Percentiles rank a stretch among this genome's conserved stretches.
phyloP scores from a whole-genome alignment of 2,113 vertebrate genomes.

The Seriola aureovittata region DNA sequence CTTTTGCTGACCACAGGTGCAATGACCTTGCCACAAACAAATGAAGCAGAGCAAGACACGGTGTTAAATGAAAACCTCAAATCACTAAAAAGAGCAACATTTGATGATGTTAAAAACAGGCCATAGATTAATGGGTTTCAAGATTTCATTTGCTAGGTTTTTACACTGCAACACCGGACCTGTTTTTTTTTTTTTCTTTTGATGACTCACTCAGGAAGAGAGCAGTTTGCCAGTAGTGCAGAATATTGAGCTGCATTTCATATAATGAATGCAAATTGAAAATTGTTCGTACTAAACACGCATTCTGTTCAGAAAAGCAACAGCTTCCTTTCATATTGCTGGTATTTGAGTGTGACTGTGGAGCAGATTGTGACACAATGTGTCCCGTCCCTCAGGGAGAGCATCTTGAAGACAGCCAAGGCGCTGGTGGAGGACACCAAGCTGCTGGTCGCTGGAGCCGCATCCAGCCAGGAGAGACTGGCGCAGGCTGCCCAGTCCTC shows the following conservation, averaged over 20 bases:
- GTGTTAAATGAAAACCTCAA: background rate
- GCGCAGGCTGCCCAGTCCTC: slow-evolving; percentile 97
- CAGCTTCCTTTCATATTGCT: slow-evolving; percentile 43
- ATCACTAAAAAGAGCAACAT: background rate
- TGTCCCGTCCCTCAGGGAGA: slow-evolving; percentile 88
- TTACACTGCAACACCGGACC: background rate
- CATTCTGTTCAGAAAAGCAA: slow-evolving; percentile 27
- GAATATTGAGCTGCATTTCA: slow-evolving; percentile 15
- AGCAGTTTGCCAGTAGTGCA: slow-evolving; percentile 22
- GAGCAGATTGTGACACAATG: slow-evolving; percentile 61
- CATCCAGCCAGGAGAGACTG: slow-evolving; percentile 95
- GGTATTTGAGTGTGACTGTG: slow-evolving; percentile 30
- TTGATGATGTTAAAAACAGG: background rate
- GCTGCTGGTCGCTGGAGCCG: slow-evolving; percentile 94
- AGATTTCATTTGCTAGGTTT: slow-evolving; percentile 3
- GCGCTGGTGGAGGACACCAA: slow-evolving; percentile 98
- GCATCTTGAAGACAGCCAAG: slow-evolving; percentile 98
- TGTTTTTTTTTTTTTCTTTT: background rate
- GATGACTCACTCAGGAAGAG: slow-evolving; percentile 35
- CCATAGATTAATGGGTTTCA: slow-evolving; percentile 9
- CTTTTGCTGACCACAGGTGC: slow-evolving; percentile 98
- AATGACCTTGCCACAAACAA: slow-evolving; percentile 1
- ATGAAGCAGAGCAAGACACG: background rate
- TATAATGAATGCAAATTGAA: slow-evolving; percentile 25
- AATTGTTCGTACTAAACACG: slow-evolving; percentile 30